Evolutionary conservation across 2,888 invertebrate species (phyloP), one percentile per base, ranked within the genome.

Genomic region (Drosophila heteroneura): DNA sequence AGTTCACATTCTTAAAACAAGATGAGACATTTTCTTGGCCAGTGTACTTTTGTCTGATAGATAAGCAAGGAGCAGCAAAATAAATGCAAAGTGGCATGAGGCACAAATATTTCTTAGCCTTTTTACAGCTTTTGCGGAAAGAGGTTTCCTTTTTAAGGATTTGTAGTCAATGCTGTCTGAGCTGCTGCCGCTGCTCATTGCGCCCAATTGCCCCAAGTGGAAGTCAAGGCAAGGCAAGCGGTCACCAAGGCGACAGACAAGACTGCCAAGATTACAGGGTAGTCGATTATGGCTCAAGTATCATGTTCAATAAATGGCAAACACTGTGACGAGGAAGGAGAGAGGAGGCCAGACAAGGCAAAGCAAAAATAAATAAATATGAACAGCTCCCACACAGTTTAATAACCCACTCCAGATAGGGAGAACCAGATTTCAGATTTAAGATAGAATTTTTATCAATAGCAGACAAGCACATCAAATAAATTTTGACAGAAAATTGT

Each of bases 171-270:
- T 63, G 33, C 78, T 32, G 82, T 81, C 79, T 79, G 78, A 79
- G 82, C 82, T 63, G 47, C 26, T 47, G 44, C 12, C 22, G 47
- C 26, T 26, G 32, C 47, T 70, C 66, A 67, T 37, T 80, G 76
- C 70, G 70, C 66, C 53, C 70, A 76, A 68, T 81, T 72, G 74
- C 61, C 74, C 54, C 61, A 67, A 79, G 79, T 68, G 47, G 52
- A 22, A 30, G 58, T n/a, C 33, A 70, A 10, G 1, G 2, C 5
- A 28, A 26, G 16, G 7, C 32, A 16, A 54, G 16, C 1, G 47
- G 54, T 85, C 74, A 53, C 72, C 81, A 81, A 81, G 86, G 68
- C 79, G 74, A 81, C 81, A 79, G 86, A 85, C 79, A 77, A 47
- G 91, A 81, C 91, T 72, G 65, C 9, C n/a, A 41, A 68, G 76